Percentiles rank a stretch among this genome's conserved stretches.
Evolutionary conservation across 2,797 vertebrate genomes (phyloP).

Genomic region (Borostomias antarcticus): DNA sequence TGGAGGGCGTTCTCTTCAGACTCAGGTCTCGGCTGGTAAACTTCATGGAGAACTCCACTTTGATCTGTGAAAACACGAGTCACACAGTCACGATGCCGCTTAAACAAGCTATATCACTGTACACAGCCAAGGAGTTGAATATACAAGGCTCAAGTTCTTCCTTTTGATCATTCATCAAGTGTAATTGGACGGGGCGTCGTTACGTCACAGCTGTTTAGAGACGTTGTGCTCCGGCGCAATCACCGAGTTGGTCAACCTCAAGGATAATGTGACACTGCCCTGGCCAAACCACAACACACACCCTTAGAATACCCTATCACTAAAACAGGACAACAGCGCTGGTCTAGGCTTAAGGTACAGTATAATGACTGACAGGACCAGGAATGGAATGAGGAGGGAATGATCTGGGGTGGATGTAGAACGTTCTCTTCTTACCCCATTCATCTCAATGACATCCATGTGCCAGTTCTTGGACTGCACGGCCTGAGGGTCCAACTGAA

Average conservation of each 20-base stretch:
- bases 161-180: neutral
- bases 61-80: slow-evolving; percentile 79
- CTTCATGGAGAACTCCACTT: slow-evolving; percentile 99
- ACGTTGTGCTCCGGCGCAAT: neutral
- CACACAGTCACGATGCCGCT: neutral
- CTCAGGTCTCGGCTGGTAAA: slow-evolving; percentile 97
- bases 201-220: neutral
- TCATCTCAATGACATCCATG: slow-evolving; percentile 98
- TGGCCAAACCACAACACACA: slow-evolving; percentile 6
- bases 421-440: slow-evolving; percentile 87
- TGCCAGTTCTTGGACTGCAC: slow-evolving; percentile 99
- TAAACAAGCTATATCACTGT: neutral
- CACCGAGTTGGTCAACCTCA: neutral
- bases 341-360: neutral
- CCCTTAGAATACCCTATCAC: neutral
- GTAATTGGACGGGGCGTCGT: neutral
- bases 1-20: slow-evolving; percentile 95
- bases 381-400: neutral
- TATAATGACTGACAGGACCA: neutral
- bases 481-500: slow-evolving; percentile 92
- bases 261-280: neutral
- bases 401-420: neutral
- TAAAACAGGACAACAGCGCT: neutral
- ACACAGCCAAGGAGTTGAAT: neutral
- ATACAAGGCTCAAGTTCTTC: neutral